phyloP scores from a whole-genome alignment of 2,888 invertebrate genomes.

The Cryptus armator region DNA sequence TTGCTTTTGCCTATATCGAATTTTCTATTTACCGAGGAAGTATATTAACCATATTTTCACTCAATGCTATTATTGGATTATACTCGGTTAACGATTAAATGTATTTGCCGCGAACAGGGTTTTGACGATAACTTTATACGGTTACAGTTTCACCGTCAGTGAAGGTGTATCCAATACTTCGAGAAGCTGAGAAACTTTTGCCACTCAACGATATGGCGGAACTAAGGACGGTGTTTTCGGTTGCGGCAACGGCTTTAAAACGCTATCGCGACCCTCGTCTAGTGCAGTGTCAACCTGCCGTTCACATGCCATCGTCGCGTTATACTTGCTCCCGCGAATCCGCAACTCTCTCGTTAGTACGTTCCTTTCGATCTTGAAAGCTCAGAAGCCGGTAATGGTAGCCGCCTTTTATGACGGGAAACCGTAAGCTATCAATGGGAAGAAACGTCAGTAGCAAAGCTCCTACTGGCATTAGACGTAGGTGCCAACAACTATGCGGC shows the following conservation, averaged over 20 bases:
- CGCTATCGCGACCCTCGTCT: constrained; percentile 53
- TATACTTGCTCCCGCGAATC: constrained; percentile 17
- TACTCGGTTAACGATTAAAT: too few species aligned
- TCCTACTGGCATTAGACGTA: constrained; percentile 16
- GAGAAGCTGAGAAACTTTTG: constrained; percentile 47
- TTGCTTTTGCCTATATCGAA: not conserved
- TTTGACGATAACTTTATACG: not conserved
- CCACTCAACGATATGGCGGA: constrained; percentile 36
- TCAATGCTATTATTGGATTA: too few species aligned
- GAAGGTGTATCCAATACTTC: not conserved
- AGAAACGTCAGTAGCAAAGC: constrained; percentile 44
- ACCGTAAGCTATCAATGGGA: constrained; percentile 27
- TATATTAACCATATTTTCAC: too few species aligned
- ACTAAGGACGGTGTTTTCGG: constrained; percentile 10
- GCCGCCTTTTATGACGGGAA: constrained; percentile 23
- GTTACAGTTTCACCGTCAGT: not conserved
- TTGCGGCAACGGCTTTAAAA: constrained; percentile 41
- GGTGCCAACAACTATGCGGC: constrained; percentile 6
- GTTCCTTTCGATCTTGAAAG: constrained; percentile 38
- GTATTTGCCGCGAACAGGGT: too few species aligned
- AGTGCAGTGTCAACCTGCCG: constrained; percentile 59
- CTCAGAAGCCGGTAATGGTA: constrained; percentile 23
- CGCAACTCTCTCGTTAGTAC: constrained; percentile 56
- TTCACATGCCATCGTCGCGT: constrained; percentile 14
- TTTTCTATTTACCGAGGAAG: not conserved